Percentiles rank a stretch among this genome's conserved stretches.
phyloP scores from a whole-genome alignment of 2,888 invertebrate genomes.

The Spatulosminthurus flaviceps region DNA sequence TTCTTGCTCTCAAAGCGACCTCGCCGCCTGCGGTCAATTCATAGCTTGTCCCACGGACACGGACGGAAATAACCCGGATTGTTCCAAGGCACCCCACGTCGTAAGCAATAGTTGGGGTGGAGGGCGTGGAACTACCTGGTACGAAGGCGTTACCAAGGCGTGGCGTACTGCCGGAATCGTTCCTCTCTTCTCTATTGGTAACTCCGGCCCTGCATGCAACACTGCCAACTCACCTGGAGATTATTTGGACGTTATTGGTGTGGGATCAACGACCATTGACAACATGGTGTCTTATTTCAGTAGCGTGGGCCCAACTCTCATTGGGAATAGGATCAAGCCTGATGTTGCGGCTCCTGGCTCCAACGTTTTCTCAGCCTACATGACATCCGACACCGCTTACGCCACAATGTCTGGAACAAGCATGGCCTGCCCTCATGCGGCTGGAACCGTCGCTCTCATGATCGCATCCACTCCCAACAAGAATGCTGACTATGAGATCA shows the following conservation, averaged over 20 bases:
- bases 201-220: background rate
- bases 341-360: constrained; percentile 36
- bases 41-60: background rate
- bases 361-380: constrained; percentile 40
- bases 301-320: background rate
- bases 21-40: background rate
- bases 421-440: constrained; percentile 47
- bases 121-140: background rate
- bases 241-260: background rate
- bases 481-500: constrained; percentile 28
- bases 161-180: constrained; percentile 11
- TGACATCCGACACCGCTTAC: constrained; percentile 41
- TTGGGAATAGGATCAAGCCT: background rate
- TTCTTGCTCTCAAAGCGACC: background rate
- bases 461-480: constrained; percentile 30
- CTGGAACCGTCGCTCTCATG: constrained; percentile 44
- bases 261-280: constrained; percentile 7
- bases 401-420: constrained; percentile 43
- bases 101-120: constrained; percentile 37
- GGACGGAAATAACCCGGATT: background rate
- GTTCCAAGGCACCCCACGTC: constrained; percentile 21
- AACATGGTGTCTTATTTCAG: background rate
- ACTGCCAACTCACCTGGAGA: constrained; percentile 13
- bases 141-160: background rate
- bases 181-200: constrained; percentile 15